Evolutionary conservation across 2,888 invertebrate species (phyloP).

Genomic region (Dynastes grantii): DNA sequence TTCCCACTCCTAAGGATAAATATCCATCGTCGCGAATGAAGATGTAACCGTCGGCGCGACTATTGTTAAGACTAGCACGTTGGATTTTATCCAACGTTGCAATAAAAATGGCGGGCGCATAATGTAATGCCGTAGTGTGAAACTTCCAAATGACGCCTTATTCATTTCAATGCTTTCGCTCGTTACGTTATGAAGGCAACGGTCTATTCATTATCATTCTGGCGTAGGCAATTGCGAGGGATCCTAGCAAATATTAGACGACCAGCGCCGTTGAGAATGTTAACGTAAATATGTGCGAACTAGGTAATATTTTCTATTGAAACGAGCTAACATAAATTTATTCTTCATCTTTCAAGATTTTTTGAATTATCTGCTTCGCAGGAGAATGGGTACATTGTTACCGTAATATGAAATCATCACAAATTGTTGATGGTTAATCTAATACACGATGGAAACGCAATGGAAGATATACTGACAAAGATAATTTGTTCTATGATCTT

Average conservation of each 20-base stretch:
- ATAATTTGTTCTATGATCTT: too few species aligned
- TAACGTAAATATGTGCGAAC: not conserved
- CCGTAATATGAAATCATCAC: too few species aligned
- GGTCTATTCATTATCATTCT: constrained; percentile 12
- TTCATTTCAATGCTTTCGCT: constrained; percentile 8
- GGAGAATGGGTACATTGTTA: too few species aligned
- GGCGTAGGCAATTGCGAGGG: not conserved
- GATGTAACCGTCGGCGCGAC: not conserved
- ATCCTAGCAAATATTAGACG: not conserved
- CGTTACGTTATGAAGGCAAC: not conserved
- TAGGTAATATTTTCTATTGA: not conserved
- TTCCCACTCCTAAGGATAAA: not conserved
- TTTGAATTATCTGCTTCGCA: not conserved
- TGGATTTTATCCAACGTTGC: constrained; percentile 19
- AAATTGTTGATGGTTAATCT: too few species aligned
- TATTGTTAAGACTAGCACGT: constrained; percentile 12
- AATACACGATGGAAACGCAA: too few species aligned
- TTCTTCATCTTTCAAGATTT: not conserved
- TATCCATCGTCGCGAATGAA: constrained; percentile 1
- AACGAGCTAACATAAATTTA: not conserved
- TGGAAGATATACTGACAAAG: too few species aligned
- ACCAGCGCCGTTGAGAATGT: not conserved
- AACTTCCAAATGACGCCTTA: constrained; percentile 15
- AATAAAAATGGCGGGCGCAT: constrained; percentile 22
- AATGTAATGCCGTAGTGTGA: not conserved